A percentile compares a stretch with the other conserved stretches of the same genome.
These are phyloP conservation scores for Dinoponera quadriceps DNA, from an alignment of 1,140 invertebrate species.

Conservation along the genomic window DNA sequence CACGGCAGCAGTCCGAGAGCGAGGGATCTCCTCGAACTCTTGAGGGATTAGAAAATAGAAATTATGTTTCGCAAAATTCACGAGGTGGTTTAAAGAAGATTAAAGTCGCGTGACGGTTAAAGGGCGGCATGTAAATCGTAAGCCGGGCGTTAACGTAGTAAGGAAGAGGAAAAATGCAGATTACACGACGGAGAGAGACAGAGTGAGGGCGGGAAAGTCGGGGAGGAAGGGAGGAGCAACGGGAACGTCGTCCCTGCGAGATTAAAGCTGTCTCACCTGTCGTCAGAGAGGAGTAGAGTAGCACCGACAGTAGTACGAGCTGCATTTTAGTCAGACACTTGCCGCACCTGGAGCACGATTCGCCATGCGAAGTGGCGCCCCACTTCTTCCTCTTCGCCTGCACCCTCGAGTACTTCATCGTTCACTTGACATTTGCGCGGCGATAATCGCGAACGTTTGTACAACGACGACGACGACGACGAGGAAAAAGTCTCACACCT, in stretches of 20 bases:
- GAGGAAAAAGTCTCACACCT: slow-evolving; percentile 10
- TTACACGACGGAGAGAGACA: not conserved
- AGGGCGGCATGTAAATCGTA: slow-evolving; percentile 16
- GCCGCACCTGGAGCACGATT: slow-evolving; percentile 68
- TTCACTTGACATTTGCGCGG: slow-evolving; percentile 65
- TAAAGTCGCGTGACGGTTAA: not conserved
- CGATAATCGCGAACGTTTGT: slow-evolving; percentile 32
- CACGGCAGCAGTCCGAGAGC: no score
- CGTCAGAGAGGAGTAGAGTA: slow-evolving; percentile 62
- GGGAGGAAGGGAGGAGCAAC: not conserved
- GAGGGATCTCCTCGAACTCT: not conserved
- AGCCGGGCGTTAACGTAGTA: slow-evolving; percentile 18
- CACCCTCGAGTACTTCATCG: slow-evolving; percentile 67
- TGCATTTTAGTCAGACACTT: slow-evolving; percentile 74
- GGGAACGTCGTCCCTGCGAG: slow-evolving; percentile 29
- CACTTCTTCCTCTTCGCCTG: slow-evolving; percentile 46
- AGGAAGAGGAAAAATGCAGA: not conserved
- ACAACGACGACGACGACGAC: not conserved
- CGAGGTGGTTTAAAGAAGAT: not conserved
- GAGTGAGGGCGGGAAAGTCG: not conserved
- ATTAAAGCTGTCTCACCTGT: slow-evolving; percentile 73
- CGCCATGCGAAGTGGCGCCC: slow-evolving; percentile 59
- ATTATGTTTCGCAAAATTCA: not conserved
- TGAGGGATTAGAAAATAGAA: not conserved
- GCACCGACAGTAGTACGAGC: slow-evolving; percentile 66